Evolutionary conservation across 2,888 invertebrate species (phyloP).

Genomic region (Lepidonotus clava): DNA sequence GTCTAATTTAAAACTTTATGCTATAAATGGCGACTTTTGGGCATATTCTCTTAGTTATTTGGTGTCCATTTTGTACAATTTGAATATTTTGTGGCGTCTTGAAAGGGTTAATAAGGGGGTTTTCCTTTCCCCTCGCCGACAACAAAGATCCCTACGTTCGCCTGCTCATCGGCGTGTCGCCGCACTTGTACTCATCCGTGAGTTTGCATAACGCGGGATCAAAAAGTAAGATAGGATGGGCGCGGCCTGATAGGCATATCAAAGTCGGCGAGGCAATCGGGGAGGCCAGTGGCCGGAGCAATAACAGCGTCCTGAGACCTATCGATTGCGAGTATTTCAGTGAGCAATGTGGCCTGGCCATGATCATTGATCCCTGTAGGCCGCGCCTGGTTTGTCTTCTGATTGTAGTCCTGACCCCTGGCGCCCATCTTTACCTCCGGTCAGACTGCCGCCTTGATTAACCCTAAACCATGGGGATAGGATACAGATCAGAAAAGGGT

Average conservation of each 20-base stretch:
- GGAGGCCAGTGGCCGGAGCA: neutral
- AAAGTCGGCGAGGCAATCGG: slow-evolving; percentile 14
- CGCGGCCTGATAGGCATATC: slow-evolving; percentile 30
- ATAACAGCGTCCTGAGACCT: neutral
- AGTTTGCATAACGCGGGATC: slow-evolving; percentile 34
- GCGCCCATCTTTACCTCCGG: neutral
- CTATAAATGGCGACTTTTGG: too few species aligned
- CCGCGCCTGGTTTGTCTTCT: slow-evolving; percentile 34
- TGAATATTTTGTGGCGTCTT: too few species aligned
- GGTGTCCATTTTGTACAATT: too few species aligned
- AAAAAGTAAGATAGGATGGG: slow-evolving; percentile 37
- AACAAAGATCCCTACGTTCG: slow-evolving; percentile 23
- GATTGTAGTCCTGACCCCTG: too few species aligned
- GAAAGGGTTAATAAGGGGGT: slow-evolving; percentile 48
- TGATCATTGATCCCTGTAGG: neutral
- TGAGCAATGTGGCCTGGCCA: neutral
- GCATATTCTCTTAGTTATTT: too few species aligned
- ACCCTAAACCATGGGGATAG: too few species aligned
- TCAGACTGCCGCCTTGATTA: neutral
- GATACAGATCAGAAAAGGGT: too few species aligned
- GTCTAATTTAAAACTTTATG: too few species aligned
- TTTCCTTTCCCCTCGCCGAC: neutral
- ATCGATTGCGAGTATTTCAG: slow-evolving; percentile 38
- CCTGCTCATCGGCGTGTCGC: slow-evolving; percentile 29
- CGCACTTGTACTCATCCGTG: slow-evolving; percentile 33